Evolutionary conservation across 2,888 invertebrate species (phyloP), one percentile per base, ranked within the genome.

Genomic region (Strigamia maritima): DNA sequence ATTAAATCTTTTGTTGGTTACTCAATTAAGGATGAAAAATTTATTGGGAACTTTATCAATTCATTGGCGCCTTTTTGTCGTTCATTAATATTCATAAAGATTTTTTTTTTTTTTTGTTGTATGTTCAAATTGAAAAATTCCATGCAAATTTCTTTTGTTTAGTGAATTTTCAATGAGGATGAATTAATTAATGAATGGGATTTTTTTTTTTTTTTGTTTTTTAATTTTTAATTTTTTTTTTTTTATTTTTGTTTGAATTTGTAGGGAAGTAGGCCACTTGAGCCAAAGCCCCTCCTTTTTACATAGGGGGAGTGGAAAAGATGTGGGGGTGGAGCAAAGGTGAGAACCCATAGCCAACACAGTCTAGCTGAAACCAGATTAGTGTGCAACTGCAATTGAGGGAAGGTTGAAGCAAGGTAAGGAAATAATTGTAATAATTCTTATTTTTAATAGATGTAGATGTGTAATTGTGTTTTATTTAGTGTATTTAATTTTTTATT

Each of bases 251-350:
- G 24, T n/a, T 49, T 49, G 49, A 49, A 22, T 60, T 60, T 60
- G 19, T 60, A 19, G 60, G 60, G 24, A 60, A 60, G 19, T 60
- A 60, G 60, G 60, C 22, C 24, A 60, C 8, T 60, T 60, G 60
- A 60, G 60, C 12, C 8, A 60, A 60, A 22, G 60, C 60, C 60
- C 60, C 60, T 60, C 60, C 60, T 60, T 22, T n/a, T 19, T 24
- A 12, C 10, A 60, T 19, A 60, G 60, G 60, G 60, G 60, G 60
- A 24, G 60, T 16, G 60, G 60, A 24, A 24, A 24, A 19, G n/a
- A 19, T n/a, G 60, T 60, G 60, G 60, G 60, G 60, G 60, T 60
- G 60, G 60, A 60, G 60, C 60, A 60, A 60, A 60, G 60, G 60
- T 60, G 60, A 60, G 60, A 60, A 60, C 19, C n/a, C 44, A 44